These are phyloP conservation scores for Drosophila nigrodunni DNA, from an alignment of 1,140 invertebrate species.

Conservation along the genomic window DNA sequence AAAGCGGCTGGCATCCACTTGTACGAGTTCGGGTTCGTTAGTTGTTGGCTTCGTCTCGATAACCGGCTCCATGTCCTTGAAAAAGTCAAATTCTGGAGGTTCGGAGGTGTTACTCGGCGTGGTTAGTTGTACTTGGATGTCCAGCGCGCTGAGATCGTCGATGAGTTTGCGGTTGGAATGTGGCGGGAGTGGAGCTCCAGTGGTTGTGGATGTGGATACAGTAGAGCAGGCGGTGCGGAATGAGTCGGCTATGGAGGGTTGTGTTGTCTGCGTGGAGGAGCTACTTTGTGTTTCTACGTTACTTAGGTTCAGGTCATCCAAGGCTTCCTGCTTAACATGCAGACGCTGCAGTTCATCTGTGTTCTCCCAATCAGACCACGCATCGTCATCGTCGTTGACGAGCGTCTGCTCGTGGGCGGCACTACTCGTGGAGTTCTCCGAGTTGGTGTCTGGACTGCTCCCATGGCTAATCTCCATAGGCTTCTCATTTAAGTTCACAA, in stretches of 20 bases:
- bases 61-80: constrained; percentile 93
- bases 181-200: background rate
- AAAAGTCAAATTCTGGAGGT: constrained; percentile 89
- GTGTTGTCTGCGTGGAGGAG: constrained; percentile 35
- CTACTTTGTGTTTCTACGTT: constrained; percentile 46
- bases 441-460: constrained; percentile 3
- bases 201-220: constrained; percentile 5
- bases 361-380: constrained; percentile 92
- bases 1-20: constrained; percentile 67
- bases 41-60: constrained; percentile 88
- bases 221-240: constrained; percentile 51
- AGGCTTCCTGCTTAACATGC: constrained; percentile 37
- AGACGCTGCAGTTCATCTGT: constrained; percentile 84
- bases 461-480: constrained; percentile 10
- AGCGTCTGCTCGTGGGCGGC: constrained; percentile 43
- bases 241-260: constrained; percentile 33
- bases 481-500: constrained; percentile 55
- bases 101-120: constrained; percentile 84
- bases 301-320: constrained; percentile 27
- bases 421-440: constrained; percentile 17
- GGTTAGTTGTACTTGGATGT: constrained; percentile 88
- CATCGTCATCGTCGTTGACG: constrained; percentile 82
- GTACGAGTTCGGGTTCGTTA: constrained; percentile 28
- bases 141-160: constrained; percentile 89
- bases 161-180: constrained; percentile 64